Evolutionary conservation across 2,888 invertebrate genomes (phyloP).

Genomic region (Acutogordius australiensis): DNA sequence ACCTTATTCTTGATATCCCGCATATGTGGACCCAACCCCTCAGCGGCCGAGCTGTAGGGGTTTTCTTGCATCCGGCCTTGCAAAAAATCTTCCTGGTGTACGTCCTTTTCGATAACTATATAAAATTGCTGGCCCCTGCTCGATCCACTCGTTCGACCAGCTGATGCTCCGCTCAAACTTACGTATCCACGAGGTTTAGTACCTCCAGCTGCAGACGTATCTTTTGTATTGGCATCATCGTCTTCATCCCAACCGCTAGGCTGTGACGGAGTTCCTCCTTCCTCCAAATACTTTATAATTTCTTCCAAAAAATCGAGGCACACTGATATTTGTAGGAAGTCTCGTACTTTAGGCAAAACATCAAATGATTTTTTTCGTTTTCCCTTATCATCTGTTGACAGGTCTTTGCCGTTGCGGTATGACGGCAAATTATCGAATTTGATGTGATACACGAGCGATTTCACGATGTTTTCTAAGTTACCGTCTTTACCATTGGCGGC

Average conservation of each 20-base stretch:
- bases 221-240: too few relatives aligned
- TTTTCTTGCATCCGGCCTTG: conserved; percentile 90
- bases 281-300: too few relatives aligned
- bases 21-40: conserved; percentile 82
- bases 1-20: conserved; percentile 95
- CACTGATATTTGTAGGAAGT: neutral
- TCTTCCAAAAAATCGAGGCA: neutral
- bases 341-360: too few relatives aligned
- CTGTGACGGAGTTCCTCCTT: too few relatives aligned
- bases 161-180: too few relatives aligned
- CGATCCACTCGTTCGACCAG: too few relatives aligned
- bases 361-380: too few relatives aligned
- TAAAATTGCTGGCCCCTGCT: conserved; percentile 88
- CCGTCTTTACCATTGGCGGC: too few relatives aligned
- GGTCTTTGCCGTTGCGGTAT: neutral
- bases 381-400: too few relatives aligned
- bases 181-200: too few relatives aligned
- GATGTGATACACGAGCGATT: neutral
- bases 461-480: neutral
- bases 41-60: conserved; percentile 71
- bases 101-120: conserved; percentile 79
- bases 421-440: neutral
- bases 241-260: too few relatives aligned
- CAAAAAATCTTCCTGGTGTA: conserved; percentile 90
- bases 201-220: too few relatives aligned